phyloP scores from a whole-genome alignment of 2,113 vertebrate genomes.

The Nycticryphes semicollaris region DNA sequence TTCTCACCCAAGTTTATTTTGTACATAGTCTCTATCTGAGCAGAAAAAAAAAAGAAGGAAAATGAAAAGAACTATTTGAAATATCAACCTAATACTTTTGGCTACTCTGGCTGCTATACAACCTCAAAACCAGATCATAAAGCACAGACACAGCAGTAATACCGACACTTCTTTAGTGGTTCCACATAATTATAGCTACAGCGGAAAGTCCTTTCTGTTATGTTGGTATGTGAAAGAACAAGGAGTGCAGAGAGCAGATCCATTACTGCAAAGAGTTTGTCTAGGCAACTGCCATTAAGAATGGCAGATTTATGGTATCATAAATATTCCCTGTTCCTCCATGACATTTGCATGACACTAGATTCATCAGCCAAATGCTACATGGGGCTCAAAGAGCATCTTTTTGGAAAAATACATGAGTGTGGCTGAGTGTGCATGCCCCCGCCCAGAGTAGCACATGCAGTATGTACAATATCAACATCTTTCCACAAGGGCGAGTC shows the following conservation, averaged over 20 bases:
- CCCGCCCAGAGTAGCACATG: neutral
- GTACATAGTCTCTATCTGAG: neutral
- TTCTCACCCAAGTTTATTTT: neutral
- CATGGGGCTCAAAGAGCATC: neutral
- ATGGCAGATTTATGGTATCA: neutral
- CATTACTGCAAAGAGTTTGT: neutral
- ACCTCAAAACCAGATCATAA: neutral
- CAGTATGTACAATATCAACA: neutral
- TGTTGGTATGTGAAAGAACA: fast-evolving
- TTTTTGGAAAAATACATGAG: neutral
- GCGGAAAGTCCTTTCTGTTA: neutral
- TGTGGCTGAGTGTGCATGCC: neutral
- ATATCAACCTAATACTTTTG: neutral
- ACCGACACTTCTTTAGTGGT: neutral
- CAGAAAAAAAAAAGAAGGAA: neutral
- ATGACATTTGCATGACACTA: neutral
- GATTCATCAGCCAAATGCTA: neutral
- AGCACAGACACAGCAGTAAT: neutral
- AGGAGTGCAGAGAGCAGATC: neutral
- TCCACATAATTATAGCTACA: neutral
- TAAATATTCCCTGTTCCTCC: neutral
- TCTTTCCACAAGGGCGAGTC: neutral
- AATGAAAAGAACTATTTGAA: neutral
- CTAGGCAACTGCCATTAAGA: neutral
- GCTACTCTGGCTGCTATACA: neutral